Base-by-base conservation (phyloP, 2,797 vertebrate species). In the Morelia viridis region DNA sequence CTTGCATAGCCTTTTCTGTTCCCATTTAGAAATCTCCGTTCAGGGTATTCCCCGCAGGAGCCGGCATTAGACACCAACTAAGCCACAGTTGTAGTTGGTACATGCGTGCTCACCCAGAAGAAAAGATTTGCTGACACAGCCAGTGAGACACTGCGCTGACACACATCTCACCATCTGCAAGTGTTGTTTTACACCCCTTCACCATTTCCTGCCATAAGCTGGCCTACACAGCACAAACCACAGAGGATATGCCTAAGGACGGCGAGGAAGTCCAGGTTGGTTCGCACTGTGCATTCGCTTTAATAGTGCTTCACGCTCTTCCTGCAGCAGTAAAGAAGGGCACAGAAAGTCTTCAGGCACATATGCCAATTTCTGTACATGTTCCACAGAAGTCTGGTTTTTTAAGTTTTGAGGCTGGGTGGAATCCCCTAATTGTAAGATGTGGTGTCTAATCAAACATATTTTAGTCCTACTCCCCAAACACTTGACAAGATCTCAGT, bases 61-160 rank as follows among this genome's bases (percentile, higher is more conserved):
- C 56, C 80, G 5, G 1, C 85, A 90, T 94, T 87, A 65, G 71
- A 13, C 91, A 88, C 60, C 1, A 46, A 92, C 92, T 93, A 91
- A 92, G 95, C 86, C 95, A 76, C 11, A 24, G 11, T 17, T 58
- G 62, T 31, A 5, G 28, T 28, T 28, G 85, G 46, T 89, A 89
- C 84, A 57, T 13, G 0, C 53, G 88, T 4, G 8, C 31, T 11
- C 94, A 95, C 19, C 2, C 24, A 28, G 11, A 64, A 94, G 94
- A 93, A 28, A 94, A 87, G 91, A 12, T 9, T 0, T 85, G 95
- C 95, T 97, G 96, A 97, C 93, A 96, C 96, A 95, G 96, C 95
- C 28, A 93, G 90, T 56, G 60, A 83, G 94, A 93, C 87, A 4
- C 84, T 0, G 85, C 90, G 26, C 90, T 6, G 24, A 92, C 85